A percentile compares a stretch with the other conserved stretches of the same genome.
These are phyloP conservation scores for Drosophila ficusphila DNA, from an alignment of 1,140 invertebrate genomes.

Conservation along the genomic window DNA sequence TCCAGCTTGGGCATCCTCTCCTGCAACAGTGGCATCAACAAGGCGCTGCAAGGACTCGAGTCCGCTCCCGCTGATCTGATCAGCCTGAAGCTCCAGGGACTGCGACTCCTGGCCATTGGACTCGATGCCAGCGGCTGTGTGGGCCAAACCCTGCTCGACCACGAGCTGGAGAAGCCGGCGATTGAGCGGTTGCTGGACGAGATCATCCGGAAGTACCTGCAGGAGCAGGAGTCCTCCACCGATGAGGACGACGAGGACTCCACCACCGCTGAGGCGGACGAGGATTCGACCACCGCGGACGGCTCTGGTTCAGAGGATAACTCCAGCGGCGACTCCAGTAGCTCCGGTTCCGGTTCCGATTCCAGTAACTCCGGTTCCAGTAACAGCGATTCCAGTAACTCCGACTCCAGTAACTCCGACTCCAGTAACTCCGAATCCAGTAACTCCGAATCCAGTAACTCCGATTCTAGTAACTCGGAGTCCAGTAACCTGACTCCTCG, in stretches of 20 bases:
- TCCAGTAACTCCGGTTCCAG: not conserved
- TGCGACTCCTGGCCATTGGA: not conserved
- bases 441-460: not conserved
- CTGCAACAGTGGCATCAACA: conserved; percentile 1
- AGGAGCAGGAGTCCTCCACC: not conserved
- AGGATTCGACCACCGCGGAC: not conserved
- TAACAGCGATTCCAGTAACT: not conserved
- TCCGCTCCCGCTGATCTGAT: not conserved
- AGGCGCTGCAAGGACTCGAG: not conserved
- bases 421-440: not conserved
- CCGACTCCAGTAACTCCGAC: not conserved
- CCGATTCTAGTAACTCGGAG: not conserved
- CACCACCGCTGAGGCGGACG: no score
- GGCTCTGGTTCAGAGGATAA: not conserved
- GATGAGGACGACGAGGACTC: not conserved
- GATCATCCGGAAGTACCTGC: conserved; percentile 10
- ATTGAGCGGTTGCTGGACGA: conserved; percentile 6
- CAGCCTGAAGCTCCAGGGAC: not conserved
- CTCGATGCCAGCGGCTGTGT: conserved; percentile 9
- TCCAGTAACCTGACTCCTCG: not conserved
- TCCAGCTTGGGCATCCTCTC: not conserved
- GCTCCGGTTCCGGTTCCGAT: not conserved
- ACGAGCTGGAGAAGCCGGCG: conserved; percentile 1
- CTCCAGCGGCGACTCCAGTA: not conserved
- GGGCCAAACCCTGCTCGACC: conserved; percentile 6